phyloP scores from a whole-genome alignment of 2,888 invertebrate genomes.

The Mechanitis mazaeus region DNA sequence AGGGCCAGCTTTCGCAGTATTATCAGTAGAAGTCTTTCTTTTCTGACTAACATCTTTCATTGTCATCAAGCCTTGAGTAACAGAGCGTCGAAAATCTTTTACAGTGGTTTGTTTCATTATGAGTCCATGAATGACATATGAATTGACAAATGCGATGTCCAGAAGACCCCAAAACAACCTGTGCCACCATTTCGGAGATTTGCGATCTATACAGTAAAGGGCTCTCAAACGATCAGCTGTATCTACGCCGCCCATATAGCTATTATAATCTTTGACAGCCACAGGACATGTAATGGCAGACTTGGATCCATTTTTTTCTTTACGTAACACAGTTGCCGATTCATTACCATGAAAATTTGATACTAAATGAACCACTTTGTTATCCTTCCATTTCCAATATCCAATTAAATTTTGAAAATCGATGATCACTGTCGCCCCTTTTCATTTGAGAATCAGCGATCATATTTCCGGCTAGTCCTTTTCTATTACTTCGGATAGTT shows the following conservation, averaged over 20 bases:
- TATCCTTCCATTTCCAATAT: conserved; percentile 30
- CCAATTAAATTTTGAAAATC: conserved; percentile 30
- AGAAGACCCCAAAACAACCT: conserved; percentile 38
- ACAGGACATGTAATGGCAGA: conserved; percentile 26
- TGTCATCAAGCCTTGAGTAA: conserved; percentile 27
- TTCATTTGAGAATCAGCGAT: conserved; percentile 27
- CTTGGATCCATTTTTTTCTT: conserved; percentile 23
- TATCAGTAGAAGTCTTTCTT: conserved; percentile 27
- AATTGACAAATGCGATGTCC: conserved; percentile 33
- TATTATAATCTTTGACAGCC: conserved; percentile 31
- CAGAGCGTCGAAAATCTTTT: conserved; percentile 27
- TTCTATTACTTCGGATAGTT: conserved; percentile 26
- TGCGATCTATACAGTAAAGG: conserved; percentile 38
- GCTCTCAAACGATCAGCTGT: conserved; percentile 41
- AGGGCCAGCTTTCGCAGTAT: conserved; percentile 20
- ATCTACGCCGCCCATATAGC: conserved; percentile 29
- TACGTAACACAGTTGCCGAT: conserved; percentile 17
- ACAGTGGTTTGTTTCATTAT: conserved; percentile 29
- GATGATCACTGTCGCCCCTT: conserved; percentile 27
- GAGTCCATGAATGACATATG: conserved; percentile 31
- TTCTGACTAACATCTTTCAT: conserved; percentile 33
- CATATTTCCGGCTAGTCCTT: conserved; percentile 26
- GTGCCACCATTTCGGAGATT: conserved; percentile 43
- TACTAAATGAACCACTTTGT: conserved; percentile 20
- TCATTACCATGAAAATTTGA: conserved; percentile 17